Evolutionary conservation across 2,888 invertebrate species (phyloP), one percentile per base, ranked within the genome.

Genomic region (Petrolisthes manimaculis): DNA sequence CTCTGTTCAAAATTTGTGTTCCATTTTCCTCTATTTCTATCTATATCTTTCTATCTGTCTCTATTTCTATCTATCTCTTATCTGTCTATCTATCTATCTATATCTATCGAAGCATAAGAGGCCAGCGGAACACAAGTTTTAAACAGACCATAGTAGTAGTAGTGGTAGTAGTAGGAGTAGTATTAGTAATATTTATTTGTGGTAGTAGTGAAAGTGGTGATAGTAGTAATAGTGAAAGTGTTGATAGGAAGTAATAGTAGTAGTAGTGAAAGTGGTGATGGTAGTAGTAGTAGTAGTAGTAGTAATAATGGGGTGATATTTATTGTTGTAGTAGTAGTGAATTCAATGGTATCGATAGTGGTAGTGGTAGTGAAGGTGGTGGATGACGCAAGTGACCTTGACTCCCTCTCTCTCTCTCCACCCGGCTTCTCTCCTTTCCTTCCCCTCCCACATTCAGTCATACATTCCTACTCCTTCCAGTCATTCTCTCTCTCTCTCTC

Each of bases 311-410:
- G 53, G 51, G 78, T 78, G 78, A 54, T 53, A 53, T 8, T 61
- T 8, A 61, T 61, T 8, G 14, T 61, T 8, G 78, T 21, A n/a
- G 78, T 9, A 9, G 78, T 54, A 51, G 6, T 51, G 78, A 51
- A 53, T 51, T 18, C 54, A 14, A 14, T 61, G 61, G 14, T 61
- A 14, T 9, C 61, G 61, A 9, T 61, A 51, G 4, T 51, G 51
- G 37, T 37, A 51, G 78, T 78, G 78, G 54, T 78, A 54, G 78
- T 53, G 78, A n/a, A n/a, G 71, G 21, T 71, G 71, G 71, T 18
- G 78, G 78, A 54, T 78, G 78, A 78, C 78, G 78, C 78, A 78
- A 78, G 78, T 54, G 78, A 78, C 78, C 78, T 78, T 78, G 78
- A 78, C 78, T 78, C 24, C 53, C 53, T 53, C 53, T 77, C 53